phyloP scores from a whole-genome alignment of 2,888 invertebrate genomes.

The Eumerus sabulonum region DNA sequence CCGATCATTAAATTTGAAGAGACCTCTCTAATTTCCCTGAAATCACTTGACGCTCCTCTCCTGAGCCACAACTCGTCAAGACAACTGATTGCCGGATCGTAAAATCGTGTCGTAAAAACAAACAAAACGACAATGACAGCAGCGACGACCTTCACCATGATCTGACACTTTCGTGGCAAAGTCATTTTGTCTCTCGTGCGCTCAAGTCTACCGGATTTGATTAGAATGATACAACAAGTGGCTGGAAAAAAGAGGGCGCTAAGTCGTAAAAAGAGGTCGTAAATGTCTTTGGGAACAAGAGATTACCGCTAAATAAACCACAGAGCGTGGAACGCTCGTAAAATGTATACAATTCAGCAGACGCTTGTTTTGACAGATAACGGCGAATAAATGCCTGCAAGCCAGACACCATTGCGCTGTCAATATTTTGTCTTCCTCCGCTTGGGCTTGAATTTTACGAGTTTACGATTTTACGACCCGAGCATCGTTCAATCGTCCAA shows the following conservation, averaged over 20 bases:
- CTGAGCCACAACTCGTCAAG: constrained; percentile 72
- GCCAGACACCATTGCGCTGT: constrained; percentile 25
- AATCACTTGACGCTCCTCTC: constrained; percentile 43
- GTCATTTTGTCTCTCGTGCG: no score
- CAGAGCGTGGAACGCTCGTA: constrained; percentile 40
- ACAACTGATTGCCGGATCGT: constrained; percentile 76
- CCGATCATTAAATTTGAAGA: constrained; percentile 47
- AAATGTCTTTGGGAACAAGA: constrained; percentile 71
- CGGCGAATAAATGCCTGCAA: constrained; percentile 53
- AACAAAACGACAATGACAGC: constrained; percentile 47
- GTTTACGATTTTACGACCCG: constrained; percentile 48
- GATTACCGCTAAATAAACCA: constrained; percentile 55
- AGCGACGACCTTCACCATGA: constrained; percentile 65
- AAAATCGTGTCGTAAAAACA: constrained; percentile 77
- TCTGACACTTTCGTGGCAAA: constrained; percentile 30
- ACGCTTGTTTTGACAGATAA: constrained; percentile 58
- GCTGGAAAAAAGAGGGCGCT: constrained; percentile 73
- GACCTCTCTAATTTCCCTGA: constrained; percentile 41
- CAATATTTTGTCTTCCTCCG: constrained; percentile 18
- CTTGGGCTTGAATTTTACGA: constrained; percentile 1
- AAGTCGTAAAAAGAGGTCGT: constrained; percentile 77
- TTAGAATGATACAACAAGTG: constrained; percentile 49
- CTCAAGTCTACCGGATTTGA: no score
- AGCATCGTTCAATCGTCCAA: constrained; percentile 34
- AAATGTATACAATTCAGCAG: constrained; percentile 29